Evolutionary conservation across 64 coral and sea anemone species (phyloP).

Genomic region (Acropora tenuis): DNA sequence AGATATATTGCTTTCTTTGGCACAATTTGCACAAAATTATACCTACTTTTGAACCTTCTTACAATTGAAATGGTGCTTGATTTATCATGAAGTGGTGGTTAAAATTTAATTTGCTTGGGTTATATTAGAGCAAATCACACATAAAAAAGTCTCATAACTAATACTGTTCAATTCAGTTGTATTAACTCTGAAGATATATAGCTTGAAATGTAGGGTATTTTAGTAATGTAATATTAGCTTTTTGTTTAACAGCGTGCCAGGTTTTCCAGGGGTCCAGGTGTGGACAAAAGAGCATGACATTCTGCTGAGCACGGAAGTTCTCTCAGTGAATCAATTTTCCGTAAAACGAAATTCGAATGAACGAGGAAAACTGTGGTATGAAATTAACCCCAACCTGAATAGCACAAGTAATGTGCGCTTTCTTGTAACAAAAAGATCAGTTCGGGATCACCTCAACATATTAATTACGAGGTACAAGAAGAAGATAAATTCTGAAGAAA

Average conservation of each 20-base stretch:
- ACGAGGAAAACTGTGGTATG: too few species aligned
- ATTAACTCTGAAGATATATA: constrained; percentile 24
- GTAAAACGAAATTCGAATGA: constrained; percentile 3
- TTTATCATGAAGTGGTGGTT: constrained; percentile 29
- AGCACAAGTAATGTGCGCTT: constrained; percentile 26
- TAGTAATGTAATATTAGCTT: constrained; percentile 56
- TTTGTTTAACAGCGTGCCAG: constrained; percentile 39
- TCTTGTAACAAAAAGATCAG: constrained; percentile 55
- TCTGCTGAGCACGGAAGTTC: constrained; percentile 47
- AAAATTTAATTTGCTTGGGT: neutral
- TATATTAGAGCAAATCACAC: constrained; percentile 52
- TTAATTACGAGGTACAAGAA: constrained; percentile 47
- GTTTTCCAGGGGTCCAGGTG: constrained; percentile 23
- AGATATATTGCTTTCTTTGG: constrained; percentile 17
- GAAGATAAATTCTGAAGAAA: constrained; percentile 54
- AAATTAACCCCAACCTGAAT: neutral
- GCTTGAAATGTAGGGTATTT: constrained; percentile 43
- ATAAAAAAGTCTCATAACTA: constrained; percentile 29
- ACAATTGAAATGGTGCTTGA: constrained; percentile 26
- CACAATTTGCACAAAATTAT: constrained; percentile 37
- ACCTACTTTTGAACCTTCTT: constrained; percentile 30
- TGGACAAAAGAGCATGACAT: constrained; percentile 33
- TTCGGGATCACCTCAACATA: constrained; percentile 56
- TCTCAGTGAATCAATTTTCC: constrained; percentile 53
- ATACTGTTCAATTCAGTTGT: constrained; percentile 48